Base-by-base conservation (phyloP, 2,797 vertebrate genomes). In the Clarias platycephalus region DNA sequence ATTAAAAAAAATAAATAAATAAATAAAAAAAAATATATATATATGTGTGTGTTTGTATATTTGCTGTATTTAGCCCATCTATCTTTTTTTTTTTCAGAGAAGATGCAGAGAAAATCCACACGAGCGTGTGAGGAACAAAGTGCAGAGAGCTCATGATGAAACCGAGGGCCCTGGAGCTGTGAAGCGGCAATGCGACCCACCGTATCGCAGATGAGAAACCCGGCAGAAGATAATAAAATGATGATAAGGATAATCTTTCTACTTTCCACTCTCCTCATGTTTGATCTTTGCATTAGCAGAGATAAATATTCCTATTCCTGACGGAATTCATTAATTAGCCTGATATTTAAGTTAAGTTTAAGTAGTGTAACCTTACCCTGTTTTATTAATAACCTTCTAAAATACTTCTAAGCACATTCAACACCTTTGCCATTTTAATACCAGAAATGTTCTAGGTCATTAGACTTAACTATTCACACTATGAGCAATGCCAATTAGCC, bases 281-380 rank as follows among this genome's bases (percentile, higher is more conserved):
- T 34, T 55, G 26, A 58, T 58, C 55, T 75, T 75, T 57, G 26
- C 53, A 22, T 76, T 24, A n/a, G 22, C 57, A n/a, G 10, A 62
- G 58, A 49, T 71, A 81, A 80, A 87, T 74, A 83, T 83, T 81
- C 44, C 44, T 66, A 16, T 37, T 76, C 1, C 2, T 12, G 31
- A 58, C 62, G 37, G 53, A 67, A 80, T 5, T 78, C 1, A 8
- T 77, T 63, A 82, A 75, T 80, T 80, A 68, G 74, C 10, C 2
- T 62, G 58, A 31, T 66, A 79, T 82, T 49, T 66, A 24, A 68
- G 28, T 63, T 22, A 26, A 66, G 64, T 66, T 13, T 68, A 49
- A 53, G 7, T 26, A 75, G 49, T 28, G 71, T 55, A 77, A 13
- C 20, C 37, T 34, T 77, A 24, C 8, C n/a, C 18, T 67, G 28